Evolutionary conservation across 30 jellyfish, hydroid and myxozoan genomes (phyloP).

Genomic region (Morbakka virulenta): DNA sequence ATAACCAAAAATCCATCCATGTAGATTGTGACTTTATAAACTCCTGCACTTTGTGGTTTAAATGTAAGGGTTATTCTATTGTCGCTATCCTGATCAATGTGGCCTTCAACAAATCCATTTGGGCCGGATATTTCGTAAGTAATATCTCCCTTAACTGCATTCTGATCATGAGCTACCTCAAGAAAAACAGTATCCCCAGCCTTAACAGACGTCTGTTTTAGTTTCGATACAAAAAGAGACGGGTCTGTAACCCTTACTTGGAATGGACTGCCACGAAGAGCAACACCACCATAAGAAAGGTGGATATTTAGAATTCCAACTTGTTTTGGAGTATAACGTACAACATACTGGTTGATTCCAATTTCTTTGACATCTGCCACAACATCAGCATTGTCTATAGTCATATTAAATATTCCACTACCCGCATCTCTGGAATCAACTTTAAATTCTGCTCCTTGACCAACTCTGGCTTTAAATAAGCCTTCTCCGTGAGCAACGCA

Average conservation of each 20-base stretch:
- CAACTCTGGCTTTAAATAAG: slow-evolving; percentile 68
- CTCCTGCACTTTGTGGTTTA: not conserved
- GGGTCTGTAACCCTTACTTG: slow-evolving; percentile 80
- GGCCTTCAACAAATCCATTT: not conserved
- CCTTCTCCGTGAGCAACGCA: slow-evolving; percentile 91
- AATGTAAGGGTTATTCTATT: too few species aligned
- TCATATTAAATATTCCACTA: slow-evolving; percentile 74
- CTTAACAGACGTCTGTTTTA: too few species aligned
- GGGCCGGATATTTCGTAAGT: not conserved
- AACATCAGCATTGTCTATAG: slow-evolving; percentile 50
- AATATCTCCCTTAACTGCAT: not conserved
- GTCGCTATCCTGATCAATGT: not conserved
- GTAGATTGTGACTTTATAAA: too few species aligned
- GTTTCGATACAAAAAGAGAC: too few species aligned
- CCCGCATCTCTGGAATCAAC: slow-evolving; percentile 91
- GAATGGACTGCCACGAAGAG: slow-evolving; percentile 90
- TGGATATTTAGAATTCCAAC: slow-evolving; percentile 47
- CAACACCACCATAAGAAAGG: slow-evolving; percentile 52
- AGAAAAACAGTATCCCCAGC: too few species aligned
- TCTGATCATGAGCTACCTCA: not conserved
- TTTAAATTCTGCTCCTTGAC: slow-evolving; percentile 69
- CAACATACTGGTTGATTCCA: slow-evolving; percentile 50
- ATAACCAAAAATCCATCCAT: not conserved
- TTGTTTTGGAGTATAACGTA: slow-evolving; percentile 59
- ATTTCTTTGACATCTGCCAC: slow-evolving; percentile 47